Percentiles rank a stretch among this genome's conserved stretches.
These are phyloP conservation scores for Abramis brama DNA, from an alignment of 2,113 vertebrate genomes.

Conservation along the genomic window DNA sequence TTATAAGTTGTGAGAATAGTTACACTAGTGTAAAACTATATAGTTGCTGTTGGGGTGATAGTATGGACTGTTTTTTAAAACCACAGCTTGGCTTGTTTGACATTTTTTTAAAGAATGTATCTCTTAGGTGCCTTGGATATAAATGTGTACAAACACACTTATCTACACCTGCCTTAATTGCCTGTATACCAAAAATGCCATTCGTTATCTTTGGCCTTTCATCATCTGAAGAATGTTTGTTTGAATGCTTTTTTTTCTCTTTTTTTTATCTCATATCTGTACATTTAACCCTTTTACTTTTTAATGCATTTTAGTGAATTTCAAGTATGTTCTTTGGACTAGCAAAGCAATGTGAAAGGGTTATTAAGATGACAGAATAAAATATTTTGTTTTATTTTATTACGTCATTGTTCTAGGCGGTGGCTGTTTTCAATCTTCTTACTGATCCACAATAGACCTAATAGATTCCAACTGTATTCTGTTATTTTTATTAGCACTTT, in stretches of 20 bases:
- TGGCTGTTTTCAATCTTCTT: not conserved
- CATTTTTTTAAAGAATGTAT: conserved; percentile 33
- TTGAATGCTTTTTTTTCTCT: not conserved
- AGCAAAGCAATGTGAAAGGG: not conserved
- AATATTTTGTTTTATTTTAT: conserved; percentile 25
- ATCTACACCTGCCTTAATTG: conserved; percentile 70
- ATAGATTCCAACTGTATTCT: too few species aligned
- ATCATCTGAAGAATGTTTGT: conserved; percentile 15
- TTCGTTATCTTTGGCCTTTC: conserved; percentile 22
- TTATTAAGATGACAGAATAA: conserved; percentile 14
- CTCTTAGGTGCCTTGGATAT: conserved; percentile 64
- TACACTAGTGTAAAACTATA: conserved; percentile 37
- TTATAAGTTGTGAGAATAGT: conserved; percentile 28
- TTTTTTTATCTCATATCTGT: not conserved
- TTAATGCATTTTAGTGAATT: conserved; percentile 4
- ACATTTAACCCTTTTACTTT: not conserved
- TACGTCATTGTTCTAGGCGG: conserved; percentile 2
- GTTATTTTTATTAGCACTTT: not conserved
- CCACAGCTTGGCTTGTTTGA: conserved; percentile 52
- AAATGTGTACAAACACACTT: conserved; percentile 57
- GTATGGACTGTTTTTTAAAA: conserved; percentile 42
- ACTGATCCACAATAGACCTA: not conserved
- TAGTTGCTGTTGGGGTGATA: not conserved
- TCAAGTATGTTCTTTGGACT: not conserved
- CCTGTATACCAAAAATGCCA: conserved; percentile 56